Percentiles rank a stretch among this genome's conserved stretches.
Evolutionary conservation across 2,113 vertebrate genomes (phyloP).

Genomic region (Engystomops pustulosus): DNA sequence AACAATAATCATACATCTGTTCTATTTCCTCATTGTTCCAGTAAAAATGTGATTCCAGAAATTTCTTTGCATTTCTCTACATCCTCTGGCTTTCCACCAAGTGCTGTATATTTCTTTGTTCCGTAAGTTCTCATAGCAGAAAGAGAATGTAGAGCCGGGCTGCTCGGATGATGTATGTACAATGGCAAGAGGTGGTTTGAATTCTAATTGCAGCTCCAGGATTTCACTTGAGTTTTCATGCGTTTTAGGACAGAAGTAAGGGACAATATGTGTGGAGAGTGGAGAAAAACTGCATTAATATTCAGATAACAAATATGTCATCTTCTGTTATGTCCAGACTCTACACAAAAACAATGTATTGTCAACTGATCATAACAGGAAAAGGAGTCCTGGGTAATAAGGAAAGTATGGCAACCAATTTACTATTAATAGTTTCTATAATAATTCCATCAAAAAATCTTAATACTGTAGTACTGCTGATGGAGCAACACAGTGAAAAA

Average conservation of each 20-base stretch:
- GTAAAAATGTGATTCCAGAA: constrained; percentile 42
- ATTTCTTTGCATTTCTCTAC: constrained; percentile 45
- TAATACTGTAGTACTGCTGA: too few relatives aligned
- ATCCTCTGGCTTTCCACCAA: constrained; percentile 40
- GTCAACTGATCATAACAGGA: not conserved
- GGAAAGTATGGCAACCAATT: not conserved
- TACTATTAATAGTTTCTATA: not conserved
- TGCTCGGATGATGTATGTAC: constrained; percentile 32
- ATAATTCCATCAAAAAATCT: too few relatives aligned
- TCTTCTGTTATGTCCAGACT: not conserved
- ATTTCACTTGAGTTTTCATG: constrained; percentile 12
- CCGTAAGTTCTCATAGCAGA: constrained; percentile 23
- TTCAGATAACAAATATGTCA: not conserved
- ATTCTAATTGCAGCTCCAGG: constrained; percentile 28
- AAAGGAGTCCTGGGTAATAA: not conserved
- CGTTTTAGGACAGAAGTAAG: not conserved
- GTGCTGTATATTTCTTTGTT: constrained; percentile 26
- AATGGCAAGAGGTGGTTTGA: constrained; percentile 4
- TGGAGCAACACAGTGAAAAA: too few relatives aligned
- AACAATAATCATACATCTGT: constrained; percentile 33
- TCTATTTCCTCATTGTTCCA: constrained; percentile 36
- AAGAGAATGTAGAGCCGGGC: not conserved
- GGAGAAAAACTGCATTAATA: not conserved
- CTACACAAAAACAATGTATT: not conserved
- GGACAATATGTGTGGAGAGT: not conserved